A percentile compares a stretch with the other conserved stretches of the same genome.
Conservation (phyloP, 2,113 vertebrate species). For the Ctenomys sociabilis region DNA sequence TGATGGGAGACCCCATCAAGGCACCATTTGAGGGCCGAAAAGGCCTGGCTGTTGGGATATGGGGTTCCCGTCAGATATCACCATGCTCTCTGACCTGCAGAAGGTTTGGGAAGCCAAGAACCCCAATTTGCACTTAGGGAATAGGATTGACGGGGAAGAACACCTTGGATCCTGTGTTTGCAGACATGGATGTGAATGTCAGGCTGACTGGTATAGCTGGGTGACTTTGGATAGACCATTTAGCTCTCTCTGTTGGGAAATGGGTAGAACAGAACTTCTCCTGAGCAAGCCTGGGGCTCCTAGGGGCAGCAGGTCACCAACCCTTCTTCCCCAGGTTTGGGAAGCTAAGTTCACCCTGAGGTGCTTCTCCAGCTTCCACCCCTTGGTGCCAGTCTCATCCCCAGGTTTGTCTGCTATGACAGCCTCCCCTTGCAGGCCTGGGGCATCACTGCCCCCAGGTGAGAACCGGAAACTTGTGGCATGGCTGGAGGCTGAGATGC, state of each 20-base stretch:
- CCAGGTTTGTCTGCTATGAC: not conserved
- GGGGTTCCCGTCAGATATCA: not conserved
- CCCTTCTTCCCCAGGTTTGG: not conserved
- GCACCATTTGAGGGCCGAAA: rapidly evolving
- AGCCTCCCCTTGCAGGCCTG: not conserved
- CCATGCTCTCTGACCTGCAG: not conserved
- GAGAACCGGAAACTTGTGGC: not conserved
- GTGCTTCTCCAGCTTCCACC: not conserved
- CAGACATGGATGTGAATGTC: not conserved
- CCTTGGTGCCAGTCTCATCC: not conserved
- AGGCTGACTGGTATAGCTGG: not conserved
- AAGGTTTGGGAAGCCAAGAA: not conserved
- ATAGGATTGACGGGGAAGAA: not conserved
- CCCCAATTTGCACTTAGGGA: not conserved
- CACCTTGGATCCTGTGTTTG: not conserved
- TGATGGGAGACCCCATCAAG: not conserved
- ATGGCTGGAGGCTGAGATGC: not conserved
- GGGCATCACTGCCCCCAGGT: not conserved
- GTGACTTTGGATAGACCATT: not conserved
- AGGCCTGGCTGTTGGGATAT: not conserved
- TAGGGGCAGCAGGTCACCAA: not conserved
- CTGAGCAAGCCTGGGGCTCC: not conserved
- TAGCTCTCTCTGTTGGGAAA: not conserved
- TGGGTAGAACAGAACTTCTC: not conserved
- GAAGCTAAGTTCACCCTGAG: not conserved